Evolutionary conservation across 2,113 vertebrate species (phyloP).

Genomic region (Calidris pugnax): DNA sequence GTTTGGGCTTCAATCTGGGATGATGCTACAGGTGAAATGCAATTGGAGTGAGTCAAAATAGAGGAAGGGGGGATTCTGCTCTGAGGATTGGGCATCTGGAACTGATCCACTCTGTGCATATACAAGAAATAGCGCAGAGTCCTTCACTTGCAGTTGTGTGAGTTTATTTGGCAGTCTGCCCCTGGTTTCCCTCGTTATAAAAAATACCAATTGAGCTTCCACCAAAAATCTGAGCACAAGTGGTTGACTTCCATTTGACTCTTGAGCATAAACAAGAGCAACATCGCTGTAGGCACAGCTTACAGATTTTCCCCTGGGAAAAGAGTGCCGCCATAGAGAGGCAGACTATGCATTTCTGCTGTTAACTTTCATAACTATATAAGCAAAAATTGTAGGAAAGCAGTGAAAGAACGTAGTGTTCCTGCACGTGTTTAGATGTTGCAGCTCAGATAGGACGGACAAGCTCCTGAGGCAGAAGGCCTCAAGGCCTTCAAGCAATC

Average conservation of each 20-base stretch:
- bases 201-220: not conserved
- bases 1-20: not conserved
- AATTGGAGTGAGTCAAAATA: not conserved
- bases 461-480: not conserved
- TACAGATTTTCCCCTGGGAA: not conserved
- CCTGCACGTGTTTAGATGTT: not conserved
- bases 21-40: not conserved
- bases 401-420: not conserved
- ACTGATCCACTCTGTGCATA: not conserved
- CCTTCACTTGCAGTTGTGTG: not conserved
- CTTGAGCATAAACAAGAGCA: not conserved
- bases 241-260: not conserved
- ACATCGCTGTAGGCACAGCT: not conserved
- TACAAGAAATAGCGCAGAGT: not conserved
- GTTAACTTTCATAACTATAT: not conserved
- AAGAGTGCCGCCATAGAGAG: not conserved
- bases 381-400: not conserved
- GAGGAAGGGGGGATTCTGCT: not conserved
- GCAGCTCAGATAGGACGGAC: not conserved
- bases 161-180: not conserved
- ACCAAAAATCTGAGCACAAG: not conserved
- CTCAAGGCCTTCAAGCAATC: not conserved
- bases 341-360: not conserved
- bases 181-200: not conserved
- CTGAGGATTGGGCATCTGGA: not conserved